A percentile compares a stretch with the other conserved stretches of the same genome.
These are phyloP conservation scores for Naja naja DNA, from an alignment of 2,113 vertebrate species.

Conservation along the genomic window DNA sequence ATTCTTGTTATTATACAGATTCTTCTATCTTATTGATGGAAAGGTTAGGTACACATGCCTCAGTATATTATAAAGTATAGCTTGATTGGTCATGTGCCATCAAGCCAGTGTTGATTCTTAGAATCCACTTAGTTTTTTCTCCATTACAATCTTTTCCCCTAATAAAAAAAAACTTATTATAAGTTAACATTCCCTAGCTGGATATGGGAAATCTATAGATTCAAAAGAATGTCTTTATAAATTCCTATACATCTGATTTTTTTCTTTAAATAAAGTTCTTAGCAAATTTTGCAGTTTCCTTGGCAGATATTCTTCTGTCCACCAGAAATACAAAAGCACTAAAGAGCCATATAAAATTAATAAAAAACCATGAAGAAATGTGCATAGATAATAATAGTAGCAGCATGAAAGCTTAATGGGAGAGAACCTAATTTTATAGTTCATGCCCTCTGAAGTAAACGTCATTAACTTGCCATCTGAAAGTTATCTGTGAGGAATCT, in stretches of 20 bases:
- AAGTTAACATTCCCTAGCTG: not conserved
- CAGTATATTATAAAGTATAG: not conserved
- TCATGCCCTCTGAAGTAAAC: not conserved
- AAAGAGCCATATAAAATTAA: not conserved
- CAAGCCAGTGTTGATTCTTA: not conserved
- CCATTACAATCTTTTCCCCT: not conserved
- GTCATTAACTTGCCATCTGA: not conserved
- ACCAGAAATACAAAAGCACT: not conserved
- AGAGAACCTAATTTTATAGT: not conserved
- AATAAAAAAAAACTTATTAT: not conserved
- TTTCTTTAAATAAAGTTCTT: not conserved
- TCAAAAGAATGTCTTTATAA: not conserved
- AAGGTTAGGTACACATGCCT: not conserved
- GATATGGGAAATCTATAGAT: not conserved
- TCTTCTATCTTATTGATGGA: not conserved
- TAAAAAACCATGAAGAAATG: not conserved
- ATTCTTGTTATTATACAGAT: not conserved
- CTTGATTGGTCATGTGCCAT: not conserved
- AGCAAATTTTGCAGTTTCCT: not conserved
- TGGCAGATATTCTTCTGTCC: not conserved
- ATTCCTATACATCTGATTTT: not conserved
- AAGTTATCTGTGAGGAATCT: not conserved
- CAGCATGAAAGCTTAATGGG: not conserved
- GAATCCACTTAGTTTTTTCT: not conserved
- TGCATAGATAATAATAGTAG: not conserved